Base-by-base conservation (phyloP, 2,888 invertebrate genomes). In the Andrena trimmerana region DNA sequence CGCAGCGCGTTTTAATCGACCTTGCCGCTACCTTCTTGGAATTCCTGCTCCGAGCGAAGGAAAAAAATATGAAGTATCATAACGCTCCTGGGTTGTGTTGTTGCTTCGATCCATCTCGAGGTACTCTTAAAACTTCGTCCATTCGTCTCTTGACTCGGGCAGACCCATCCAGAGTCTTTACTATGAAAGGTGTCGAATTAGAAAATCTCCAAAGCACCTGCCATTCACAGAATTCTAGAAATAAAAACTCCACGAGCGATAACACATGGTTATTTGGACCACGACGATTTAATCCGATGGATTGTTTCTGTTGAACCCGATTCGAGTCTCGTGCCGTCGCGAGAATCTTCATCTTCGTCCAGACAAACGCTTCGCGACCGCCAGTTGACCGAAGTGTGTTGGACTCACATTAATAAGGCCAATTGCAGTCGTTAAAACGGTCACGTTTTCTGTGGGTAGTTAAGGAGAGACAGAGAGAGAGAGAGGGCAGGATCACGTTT, bases 321-420 rank as follows among this genome's bases (percentile, higher is more conserved):
- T 50, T 27, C 72, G 57, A 20, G 27, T 27, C 52, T 29, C 24
- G 42, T 27, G n/a, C 29, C 62, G n/a, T 13, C 31, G 10, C 33
- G 60, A 50, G 31, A 27, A 57, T 27, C 20, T 20, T 20, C 13
- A 20, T 66, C 60, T 70, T 65, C 54, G 70, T 62, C 10, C 36
- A 20, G 24, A 54, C 62, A 20, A 16, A 24, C 31, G 27, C 16
- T 33, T 33, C 20, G 75, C 8, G 62, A 57, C 24, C 42, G 54
- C 16, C 33, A 31, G 31, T 36, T 27, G 62, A 72, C 27, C n/a
- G 57, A 63, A 50, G 48, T 62, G 66, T 76, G 75, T 59, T 59
- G n/a, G 70, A 42, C 82, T 76, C 82, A 63, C 16, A 68, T 76
- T 75, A 82, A 82, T 81, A 76, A 76, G 63, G 60, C 50, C 82